phyloP scores from a whole-genome alignment of 2,113 vertebrate species.

The Onychostruthus taczanowskii region DNA sequence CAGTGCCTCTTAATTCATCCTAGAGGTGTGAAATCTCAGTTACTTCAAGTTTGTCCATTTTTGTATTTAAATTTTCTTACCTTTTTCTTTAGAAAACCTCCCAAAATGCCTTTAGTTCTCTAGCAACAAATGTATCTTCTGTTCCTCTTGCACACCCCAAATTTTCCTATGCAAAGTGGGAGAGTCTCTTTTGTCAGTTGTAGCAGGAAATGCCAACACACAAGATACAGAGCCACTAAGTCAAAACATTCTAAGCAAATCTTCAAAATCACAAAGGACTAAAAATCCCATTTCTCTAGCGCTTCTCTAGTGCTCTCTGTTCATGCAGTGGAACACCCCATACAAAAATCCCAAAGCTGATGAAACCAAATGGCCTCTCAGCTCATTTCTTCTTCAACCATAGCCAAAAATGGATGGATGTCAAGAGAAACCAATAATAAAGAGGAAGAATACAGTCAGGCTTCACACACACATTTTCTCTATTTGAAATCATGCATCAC shows the following conservation, averaged over 20 bases:
- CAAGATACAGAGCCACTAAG: not conserved
- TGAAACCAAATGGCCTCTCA: not conserved
- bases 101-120: not conserved
- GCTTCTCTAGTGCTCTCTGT: not conserved
- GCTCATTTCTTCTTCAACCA: not conserved
- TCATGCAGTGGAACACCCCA: not conserved
- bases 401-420: not conserved
- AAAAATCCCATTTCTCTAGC: not conserved
- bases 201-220: not conserved
- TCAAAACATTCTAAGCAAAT: not conserved
- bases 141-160: not conserved
- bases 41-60: not conserved
- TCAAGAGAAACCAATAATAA: not conserved
- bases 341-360: not conserved
- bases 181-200: not conserved
- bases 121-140: not conserved
- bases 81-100: not conserved
- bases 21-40: not conserved
- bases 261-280: not conserved
- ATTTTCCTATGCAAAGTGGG: fast-evolving
- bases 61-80: not conserved
- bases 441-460: not conserved
- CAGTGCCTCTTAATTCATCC: not conserved
- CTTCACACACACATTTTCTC: not conserved
- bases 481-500: not conserved